Evolutionary conservation across 2,797 vertebrate species (phyloP).

Genomic region (Sandelia bainsii): DNA sequence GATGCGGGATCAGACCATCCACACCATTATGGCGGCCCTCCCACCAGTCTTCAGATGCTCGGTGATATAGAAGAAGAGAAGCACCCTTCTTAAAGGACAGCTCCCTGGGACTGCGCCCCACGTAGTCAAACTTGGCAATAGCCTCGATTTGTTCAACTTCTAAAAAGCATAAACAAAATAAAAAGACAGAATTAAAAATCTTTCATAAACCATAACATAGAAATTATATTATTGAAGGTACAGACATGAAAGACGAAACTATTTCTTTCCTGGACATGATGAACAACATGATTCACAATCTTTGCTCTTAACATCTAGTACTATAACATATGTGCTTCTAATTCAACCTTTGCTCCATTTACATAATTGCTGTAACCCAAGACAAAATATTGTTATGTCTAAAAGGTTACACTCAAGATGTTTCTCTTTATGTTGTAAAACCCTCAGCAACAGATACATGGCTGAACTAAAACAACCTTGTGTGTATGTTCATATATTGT

Average conservation of each 20-base stretch:
- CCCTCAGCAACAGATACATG: neutral
- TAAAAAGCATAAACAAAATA: conserved; percentile 63
- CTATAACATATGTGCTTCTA: neutral
- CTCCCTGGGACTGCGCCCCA: conserved; percentile 90
- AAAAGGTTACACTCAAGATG: neutral
- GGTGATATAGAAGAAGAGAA: conserved; percentile 92
- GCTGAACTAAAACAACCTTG: neutral
- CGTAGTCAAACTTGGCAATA: conserved; percentile 95
- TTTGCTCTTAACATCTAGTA: no score
- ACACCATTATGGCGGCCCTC: conserved; percentile 95
- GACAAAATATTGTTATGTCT: neutral
- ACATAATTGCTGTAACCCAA: neutral
- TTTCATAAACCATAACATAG: neutral
- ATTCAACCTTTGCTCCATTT: neutral
- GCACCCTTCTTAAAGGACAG: conserved; percentile 96
- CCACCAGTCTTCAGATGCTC: conserved; percentile 96
- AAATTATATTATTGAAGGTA: neutral
- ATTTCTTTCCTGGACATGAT: neutral
- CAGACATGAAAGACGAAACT: neutral
- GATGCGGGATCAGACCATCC: conserved; percentile 95
- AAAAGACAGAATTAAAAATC: neutral
- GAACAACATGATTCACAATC: no score
- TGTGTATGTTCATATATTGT: no score
- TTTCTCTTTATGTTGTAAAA: no score
- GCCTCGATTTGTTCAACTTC: conserved; percentile 96